Evolutionary conservation across 1,140 invertebrate species (phyloP).

Genomic region (Camponotus pennsylvanicus): DNA sequence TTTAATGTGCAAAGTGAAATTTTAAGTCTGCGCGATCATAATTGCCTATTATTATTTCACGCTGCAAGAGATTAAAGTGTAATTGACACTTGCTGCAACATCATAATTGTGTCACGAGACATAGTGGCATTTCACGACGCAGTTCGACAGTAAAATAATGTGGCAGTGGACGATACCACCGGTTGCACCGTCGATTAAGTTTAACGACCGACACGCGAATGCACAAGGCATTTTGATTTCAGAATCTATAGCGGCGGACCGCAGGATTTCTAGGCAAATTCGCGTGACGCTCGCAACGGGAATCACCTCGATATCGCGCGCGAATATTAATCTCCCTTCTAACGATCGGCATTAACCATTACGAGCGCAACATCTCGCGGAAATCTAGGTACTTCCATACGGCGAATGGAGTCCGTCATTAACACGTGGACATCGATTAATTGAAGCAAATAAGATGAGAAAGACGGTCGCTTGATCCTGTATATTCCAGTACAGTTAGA

Average conservation of each 20-base stretch:
- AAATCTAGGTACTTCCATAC: not conserved
- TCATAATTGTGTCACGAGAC: not conserved
- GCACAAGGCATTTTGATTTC: slow-evolving; percentile 2
- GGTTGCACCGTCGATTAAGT: slow-evolving; percentile 57
- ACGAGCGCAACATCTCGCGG: slow-evolving; percentile 12
- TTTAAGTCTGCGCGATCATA: not conserved
- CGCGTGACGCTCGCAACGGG: not conserved
- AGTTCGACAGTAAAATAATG: slow-evolving; percentile 43
- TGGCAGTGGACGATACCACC: not conserved
- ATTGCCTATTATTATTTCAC: not conserved
- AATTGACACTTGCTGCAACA: not conserved
- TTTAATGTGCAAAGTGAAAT: not conserved
- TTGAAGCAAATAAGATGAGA: slow-evolving; percentile 21
- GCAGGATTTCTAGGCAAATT: slow-evolving; percentile 57
- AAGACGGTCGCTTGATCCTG: not conserved
- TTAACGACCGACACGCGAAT: slow-evolving; percentile 36
- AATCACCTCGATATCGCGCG: slow-evolving; percentile 13
- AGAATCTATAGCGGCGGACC: slow-evolving; percentile 22
- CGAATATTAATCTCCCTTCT: slow-evolving; percentile 20
- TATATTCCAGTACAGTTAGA: slow-evolving; percentile 5
- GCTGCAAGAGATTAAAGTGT: not conserved
- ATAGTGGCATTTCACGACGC: slow-evolving; percentile 26
- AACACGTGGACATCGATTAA: slow-evolving; percentile 42
- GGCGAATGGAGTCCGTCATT: slow-evolving; percentile 11
- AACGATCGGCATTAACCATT: slow-evolving; percentile 56